Conservation (phyloP, 2,888 invertebrate species). For the Caenorhabditis sp. region DNA sequence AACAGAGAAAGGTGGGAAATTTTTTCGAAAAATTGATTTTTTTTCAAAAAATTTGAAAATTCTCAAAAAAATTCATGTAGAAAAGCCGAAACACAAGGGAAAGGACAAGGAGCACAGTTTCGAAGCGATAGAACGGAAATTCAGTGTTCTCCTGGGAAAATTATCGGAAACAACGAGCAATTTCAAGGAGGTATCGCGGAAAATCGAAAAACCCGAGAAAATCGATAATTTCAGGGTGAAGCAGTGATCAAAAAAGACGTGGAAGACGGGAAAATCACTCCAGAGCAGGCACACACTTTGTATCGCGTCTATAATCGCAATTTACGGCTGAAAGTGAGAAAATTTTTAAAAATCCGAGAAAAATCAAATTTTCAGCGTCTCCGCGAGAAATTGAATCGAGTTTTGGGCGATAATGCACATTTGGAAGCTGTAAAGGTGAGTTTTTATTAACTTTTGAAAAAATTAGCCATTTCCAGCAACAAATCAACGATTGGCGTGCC, state of each 20-base stretch:
- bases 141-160: constrained; percentile 44
- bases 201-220: no score
- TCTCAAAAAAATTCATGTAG: not conserved
- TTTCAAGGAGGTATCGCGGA: constrained; percentile 59
- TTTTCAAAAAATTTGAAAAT: not conserved
- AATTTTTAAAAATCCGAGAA: not conserved
- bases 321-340: constrained; percentile 42
- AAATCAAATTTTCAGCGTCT: constrained; percentile 41
- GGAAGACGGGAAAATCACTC: constrained; percentile 56
- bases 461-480: constrained; percentile 16
- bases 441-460: not conserved
- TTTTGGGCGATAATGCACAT: constrained; percentile 43
- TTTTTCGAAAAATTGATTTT: no score
- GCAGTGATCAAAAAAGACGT: constrained; percentile 60
- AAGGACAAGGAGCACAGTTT: constrained; percentile 59
- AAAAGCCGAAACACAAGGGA: constrained; percentile 37
- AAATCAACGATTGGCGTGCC: constrained; percentile 34
- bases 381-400: constrained; percentile 34
- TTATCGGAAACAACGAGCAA: constrained; percentile 40
- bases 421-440: constrained; percentile 50
- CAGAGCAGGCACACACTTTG: constrained; percentile 48
- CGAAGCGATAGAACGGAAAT: constrained; percentile 58
- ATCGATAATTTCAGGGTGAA: constrained; percentile 46
- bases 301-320: constrained; percentile 59
- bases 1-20: constrained; percentile 11